phyloP scores from a whole-genome alignment of 2,888 invertebrate genomes.

The Dorcus hopei region DNA sequence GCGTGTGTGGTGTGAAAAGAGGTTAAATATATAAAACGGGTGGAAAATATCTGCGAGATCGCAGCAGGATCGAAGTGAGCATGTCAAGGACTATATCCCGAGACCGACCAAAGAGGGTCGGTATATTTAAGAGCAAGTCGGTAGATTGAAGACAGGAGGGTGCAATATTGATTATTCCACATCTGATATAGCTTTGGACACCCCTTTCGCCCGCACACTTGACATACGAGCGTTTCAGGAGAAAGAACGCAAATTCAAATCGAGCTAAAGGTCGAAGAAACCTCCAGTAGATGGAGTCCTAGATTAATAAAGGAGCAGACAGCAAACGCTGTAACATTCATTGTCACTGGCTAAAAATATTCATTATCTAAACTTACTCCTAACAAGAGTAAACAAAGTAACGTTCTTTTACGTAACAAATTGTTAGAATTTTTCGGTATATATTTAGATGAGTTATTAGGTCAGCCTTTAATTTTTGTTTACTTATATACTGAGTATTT shows the following conservation, averaged over 20 bases:
- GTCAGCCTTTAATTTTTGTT: too few species aligned
- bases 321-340: too few species aligned
- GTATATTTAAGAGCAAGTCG: conserved; percentile 10
- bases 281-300: too few species aligned
- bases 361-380: too few species aligned
- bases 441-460: too few species aligned
- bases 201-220: conserved; percentile 17
- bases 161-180: conserved; percentile 48
- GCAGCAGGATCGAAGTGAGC: conserved; percentile 7
- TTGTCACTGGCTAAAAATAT: too few species aligned
- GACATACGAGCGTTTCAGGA: conserved; percentile 9
- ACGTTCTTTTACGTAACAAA: too few species aligned
- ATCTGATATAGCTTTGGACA: conserved; percentile 30
- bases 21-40: conserved; percentile 2
- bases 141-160: conserved; percentile 32
- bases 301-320: too few species aligned
- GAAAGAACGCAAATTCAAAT: conserved; percentile 3
- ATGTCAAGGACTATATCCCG: conserved; percentile 7
- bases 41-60: not conserved
- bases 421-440: too few species aligned
- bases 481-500: too few species aligned
- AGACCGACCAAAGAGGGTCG: not conserved
- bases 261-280: too few species aligned
- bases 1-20: not conserved
- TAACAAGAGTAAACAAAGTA: too few species aligned